Evolutionary conservation across 1,140 invertebrate species (phyloP).

Genomic region (Apis cerana): DNA sequence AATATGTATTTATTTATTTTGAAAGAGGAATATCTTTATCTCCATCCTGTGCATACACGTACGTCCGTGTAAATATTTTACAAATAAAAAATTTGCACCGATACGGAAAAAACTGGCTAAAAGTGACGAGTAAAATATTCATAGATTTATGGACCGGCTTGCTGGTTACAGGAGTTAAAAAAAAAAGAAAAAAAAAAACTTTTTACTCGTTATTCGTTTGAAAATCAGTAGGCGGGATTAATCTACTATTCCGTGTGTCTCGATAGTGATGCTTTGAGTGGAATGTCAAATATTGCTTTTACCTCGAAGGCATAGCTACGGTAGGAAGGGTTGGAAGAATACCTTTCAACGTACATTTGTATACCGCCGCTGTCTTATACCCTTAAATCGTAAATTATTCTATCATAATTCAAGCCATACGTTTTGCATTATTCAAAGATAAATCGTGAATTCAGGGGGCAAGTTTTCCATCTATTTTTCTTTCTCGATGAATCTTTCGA

Average conservation of each 20-base stretch:
- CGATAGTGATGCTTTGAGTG: neutral
- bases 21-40: no score
- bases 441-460: neutral
- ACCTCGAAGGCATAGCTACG: neutral
- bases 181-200: neutral
- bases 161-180: no score
- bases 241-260: neutral
- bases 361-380: neutral
- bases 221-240: neutral
- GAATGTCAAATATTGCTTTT: slow-evolving; percentile 7
- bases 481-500: neutral
- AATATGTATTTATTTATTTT: no score
- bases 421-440: neutral
- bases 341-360: neutral
- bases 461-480: neutral
- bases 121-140: neutral
- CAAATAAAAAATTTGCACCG: neutral
- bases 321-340: neutral
- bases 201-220: neutral
- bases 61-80: no score
- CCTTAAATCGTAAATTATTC: neutral
- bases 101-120: neutral
- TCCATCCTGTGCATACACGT: no score
- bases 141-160: neutral
- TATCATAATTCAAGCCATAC: neutral